Conservation (phyloP, 2,113 vertebrate genomes). For the Xiphophorus maculatus region DNA sequence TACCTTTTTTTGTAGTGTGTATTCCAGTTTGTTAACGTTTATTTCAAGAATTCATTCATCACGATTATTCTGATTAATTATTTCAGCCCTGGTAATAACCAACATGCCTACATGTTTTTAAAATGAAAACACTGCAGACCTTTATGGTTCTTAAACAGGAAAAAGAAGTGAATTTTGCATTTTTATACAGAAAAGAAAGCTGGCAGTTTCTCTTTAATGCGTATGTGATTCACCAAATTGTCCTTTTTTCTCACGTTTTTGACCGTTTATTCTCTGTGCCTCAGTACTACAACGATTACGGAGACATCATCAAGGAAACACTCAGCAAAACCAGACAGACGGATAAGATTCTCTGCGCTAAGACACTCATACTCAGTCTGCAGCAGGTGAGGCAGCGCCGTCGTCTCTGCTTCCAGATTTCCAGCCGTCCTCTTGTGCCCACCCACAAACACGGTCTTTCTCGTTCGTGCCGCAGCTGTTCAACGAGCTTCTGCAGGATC, state of each 20-base stretch:
- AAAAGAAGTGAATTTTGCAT: too few relatives aligned
- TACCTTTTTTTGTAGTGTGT: too few relatives aligned
- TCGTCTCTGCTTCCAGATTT: neutral
- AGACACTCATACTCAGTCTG: constrained; percentile 98
- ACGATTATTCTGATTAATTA: too few relatives aligned
- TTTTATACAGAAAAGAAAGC: too few relatives aligned
- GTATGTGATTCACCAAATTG: neutral
- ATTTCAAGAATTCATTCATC: too few relatives aligned
- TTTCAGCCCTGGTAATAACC: too few relatives aligned
- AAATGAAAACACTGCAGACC: too few relatives aligned
- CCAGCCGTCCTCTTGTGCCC: neutral
- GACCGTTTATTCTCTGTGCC: constrained; percentile 7
- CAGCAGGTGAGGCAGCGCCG: constrained; percentile 88
- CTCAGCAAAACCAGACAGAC: constrained; percentile 98
- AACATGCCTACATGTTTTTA: too few relatives aligned
- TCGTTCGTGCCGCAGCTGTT: constrained; percentile 84
- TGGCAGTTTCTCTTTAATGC: neutral
- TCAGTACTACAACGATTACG: constrained; percentile 99
- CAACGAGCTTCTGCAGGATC: constrained; percentile 97
- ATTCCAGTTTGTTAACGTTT: too few relatives aligned
- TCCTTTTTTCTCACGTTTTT: neutral
- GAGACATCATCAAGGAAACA: constrained; percentile 99
- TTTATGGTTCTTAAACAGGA: neutral
- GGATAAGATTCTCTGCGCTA: constrained; percentile 99
- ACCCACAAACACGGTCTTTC: neutral